Evolutionary conservation across 2,888 invertebrate species (phyloP), one percentile per base, ranked within the genome.

Genomic region (Argyra leucocephala): DNA sequence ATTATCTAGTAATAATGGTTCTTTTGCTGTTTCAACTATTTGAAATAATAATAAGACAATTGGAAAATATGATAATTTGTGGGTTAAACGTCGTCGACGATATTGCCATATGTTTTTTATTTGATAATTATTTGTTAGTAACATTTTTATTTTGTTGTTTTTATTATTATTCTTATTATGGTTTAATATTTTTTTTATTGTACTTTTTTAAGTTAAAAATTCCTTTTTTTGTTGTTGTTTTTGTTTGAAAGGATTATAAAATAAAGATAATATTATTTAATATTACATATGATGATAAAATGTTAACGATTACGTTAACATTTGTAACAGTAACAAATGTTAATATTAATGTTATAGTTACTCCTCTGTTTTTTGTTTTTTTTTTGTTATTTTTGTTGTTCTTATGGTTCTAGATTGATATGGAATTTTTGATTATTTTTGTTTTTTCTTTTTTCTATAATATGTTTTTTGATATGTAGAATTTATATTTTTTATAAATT

Each of bases 11-110:
- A 61, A 22, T 59, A 21, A 26, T 24, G 62, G 37, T 62, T 63
- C 63, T 60, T 24, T 63, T 22, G 58, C 59, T 60, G 63, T 59
- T 62, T 31, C 62, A 48, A 24, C 61, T 61, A 61, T 61, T 61
- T 61, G 61, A 61, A 61, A 61, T 24, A 61, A 24, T 61, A 61
- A 61, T 31, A 61, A 21, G 9, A 61, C 24, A 9, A 61, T 61
- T 61, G 61, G 61, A 61, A 61, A 61, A 61, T 61, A 61, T 23
- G 18, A 23, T n/a, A 61, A 26, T 61, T 26, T 61, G 21, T 61
- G 61, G 26, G 21, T 21, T 10, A 24, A 9, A 31, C 24, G 61
- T n/a, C 21, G 18, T 18, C 61, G 61, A 61, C 31, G 48, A 48
- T 48, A 48, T 48, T 48, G 48, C 48, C 48, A 48, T 15, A 48